phyloP scores from a whole-genome alignment of 30 jellyfish, hydroid and myxozoan genomes.

The Hydractinia echinata region DNA sequence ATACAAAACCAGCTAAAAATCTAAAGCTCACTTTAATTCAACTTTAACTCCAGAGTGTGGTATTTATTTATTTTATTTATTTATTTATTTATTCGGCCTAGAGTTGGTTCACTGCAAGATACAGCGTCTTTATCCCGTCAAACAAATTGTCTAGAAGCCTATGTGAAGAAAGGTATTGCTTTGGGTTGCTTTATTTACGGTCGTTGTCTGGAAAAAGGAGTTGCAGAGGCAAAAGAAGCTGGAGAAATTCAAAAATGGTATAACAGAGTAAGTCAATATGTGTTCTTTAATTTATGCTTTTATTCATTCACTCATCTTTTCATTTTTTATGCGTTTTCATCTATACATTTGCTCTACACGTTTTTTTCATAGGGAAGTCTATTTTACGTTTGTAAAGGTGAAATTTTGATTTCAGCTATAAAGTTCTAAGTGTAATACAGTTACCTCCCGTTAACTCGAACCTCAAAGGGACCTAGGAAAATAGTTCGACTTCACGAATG shows the following conservation, averaged over 20 bases:
- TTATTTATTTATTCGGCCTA: conserved; percentile 7
- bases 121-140: conserved; percentile 40
- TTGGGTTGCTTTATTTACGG: conserved; percentile 79
- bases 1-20: no score
- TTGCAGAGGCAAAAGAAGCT: conserved; percentile 31
- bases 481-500: no score
- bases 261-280: conserved; percentile 47
- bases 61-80: background rate
- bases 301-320: background rate
- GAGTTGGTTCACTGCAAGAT: conserved; percentile 67
- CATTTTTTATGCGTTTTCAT: background rate
- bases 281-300: background rate
- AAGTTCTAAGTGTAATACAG: no score
- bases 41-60: background rate
- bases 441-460: no score
- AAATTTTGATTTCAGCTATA: no score
- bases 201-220: conserved; percentile 68
- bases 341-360: background rate
- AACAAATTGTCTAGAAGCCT: conserved; percentile 65
- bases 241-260: conserved; percentile 30
- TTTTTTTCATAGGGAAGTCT: no score
- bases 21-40: background rate
- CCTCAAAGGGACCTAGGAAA: no score
- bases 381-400: no score
- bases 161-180: conserved; percentile 75